These are phyloP conservation scores for Chironomus tentans DNA, from an alignment of 2,888 invertebrate species.

Conservation along the genomic window DNA sequence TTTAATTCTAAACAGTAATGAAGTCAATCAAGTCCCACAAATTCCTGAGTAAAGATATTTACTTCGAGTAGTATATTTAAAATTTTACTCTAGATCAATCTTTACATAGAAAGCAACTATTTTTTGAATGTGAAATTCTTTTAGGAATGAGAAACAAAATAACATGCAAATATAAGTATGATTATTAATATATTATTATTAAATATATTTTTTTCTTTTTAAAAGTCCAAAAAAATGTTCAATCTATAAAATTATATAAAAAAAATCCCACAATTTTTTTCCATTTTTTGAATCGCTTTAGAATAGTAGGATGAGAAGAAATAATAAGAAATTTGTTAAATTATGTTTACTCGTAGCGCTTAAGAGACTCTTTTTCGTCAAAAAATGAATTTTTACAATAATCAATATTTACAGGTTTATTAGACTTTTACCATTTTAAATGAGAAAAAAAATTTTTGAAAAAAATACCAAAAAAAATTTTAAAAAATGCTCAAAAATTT, in stretches of 20 bases:
- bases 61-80: no score
- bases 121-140: neutral
- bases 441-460: neutral
- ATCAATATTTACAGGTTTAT: constrained; percentile 26
- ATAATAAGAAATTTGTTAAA: neutral
- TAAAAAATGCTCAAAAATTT: constrained; percentile 16
- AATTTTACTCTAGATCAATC: no score
- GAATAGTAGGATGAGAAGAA: neutral
- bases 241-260: neutral
- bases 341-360: constrained; percentile 3
- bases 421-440: constrained; percentile 26
- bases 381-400: constrained; percentile 25
- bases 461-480: constrained; percentile 24
- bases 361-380: constrained; percentile 18
- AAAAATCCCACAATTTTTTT: neutral
- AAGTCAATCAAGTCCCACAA: neutral
- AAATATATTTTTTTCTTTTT: constrained; percentile 45
- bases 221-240: constrained; percentile 29
- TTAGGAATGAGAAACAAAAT: neutral
- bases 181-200: no score
- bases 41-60: neutral
- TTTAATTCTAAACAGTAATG: neutral
- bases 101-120: neutral
- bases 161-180: neutral
- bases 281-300: constrained; percentile 7